phyloP scores from a whole-genome alignment of 2,888 invertebrate genomes.

The Carterocephalus palaemon region DNA sequence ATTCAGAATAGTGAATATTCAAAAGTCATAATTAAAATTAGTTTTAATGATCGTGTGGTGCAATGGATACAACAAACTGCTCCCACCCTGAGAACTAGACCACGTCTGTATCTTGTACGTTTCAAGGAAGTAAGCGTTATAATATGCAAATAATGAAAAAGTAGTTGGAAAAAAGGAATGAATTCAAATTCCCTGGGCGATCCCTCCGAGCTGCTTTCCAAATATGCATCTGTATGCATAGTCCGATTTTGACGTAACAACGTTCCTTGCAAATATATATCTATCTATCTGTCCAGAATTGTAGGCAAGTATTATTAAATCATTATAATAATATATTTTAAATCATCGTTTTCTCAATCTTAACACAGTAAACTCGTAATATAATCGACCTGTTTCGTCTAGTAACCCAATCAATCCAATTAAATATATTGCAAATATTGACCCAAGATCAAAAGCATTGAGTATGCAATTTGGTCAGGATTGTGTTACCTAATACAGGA shows the following conservation, averaged over 20 bases:
- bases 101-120: conserved; percentile 45
- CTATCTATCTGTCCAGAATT: too few species aligned
- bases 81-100: conserved; percentile 57
- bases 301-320: too few species aligned
- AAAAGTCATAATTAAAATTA: too few species aligned
- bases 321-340: too few species aligned
- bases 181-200: conserved; percentile 18
- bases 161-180: conserved; percentile 11
- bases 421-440: conserved; percentile 13
- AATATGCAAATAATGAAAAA: conserved; percentile 16
- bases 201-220: conserved; percentile 1
- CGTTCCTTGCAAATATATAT: too few species aligned
- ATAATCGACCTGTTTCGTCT: conserved; percentile 1
- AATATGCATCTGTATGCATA: too few species aligned
- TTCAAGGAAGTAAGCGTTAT: conserved; percentile 33
- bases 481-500: conserved; percentile 14
- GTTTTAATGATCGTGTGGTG: conserved; percentile 13
- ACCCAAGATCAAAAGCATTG: conserved; percentile 23
- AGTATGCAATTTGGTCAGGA: conserved; percentile 25
- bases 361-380: neutral
- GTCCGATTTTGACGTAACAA: too few species aligned
- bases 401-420: conserved; percentile 13
- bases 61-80: conserved; percentile 46
- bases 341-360: neutral
- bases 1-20: too few species aligned